A percentile compares a stretch with the other conserved stretches of the same genome.
phyloP scores from a whole-genome alignment of 2,797 vertebrate genomes.

The Pyrocephalus nanus region DNA sequence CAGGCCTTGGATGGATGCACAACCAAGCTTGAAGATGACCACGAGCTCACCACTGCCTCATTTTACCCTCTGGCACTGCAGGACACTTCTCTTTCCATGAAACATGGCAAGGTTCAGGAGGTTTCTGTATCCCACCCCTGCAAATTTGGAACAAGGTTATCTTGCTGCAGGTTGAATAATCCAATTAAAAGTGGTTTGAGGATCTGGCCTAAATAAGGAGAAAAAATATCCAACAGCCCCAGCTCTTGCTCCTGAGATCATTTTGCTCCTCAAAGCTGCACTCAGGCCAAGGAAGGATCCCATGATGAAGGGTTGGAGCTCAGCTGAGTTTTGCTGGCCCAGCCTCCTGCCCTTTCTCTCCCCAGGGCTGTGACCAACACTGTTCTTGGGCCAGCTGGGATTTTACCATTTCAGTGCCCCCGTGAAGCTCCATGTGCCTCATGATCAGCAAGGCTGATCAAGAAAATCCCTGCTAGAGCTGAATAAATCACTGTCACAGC shows the following conservation, averaged over 20 bases:
- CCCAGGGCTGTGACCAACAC: background rate
- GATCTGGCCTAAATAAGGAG: background rate
- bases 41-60: background rate
- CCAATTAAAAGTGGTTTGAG: background rate
- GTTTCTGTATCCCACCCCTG: background rate
- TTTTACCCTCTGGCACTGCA: background rate
- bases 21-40: background rate
- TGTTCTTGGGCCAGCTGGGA: background rate
- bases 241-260: fast-evolving
- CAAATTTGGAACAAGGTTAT: background rate
- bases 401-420: background rate
- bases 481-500: background rate
- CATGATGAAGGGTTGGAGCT: background rate
- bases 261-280: fast-evolving
- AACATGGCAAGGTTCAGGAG: background rate
- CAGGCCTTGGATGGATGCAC: background rate
- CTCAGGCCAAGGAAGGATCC: background rate
- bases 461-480: background rate
- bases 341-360: background rate
- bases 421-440: background rate
- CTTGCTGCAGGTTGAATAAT: background rate
- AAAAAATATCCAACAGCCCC: background rate
- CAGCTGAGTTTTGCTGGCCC: background rate
- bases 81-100: constrained; percentile 63
- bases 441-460: background rate